Base-by-base conservation (phyloP, 1,140 invertebrate species). In the Ceratitis capitata region DNA sequence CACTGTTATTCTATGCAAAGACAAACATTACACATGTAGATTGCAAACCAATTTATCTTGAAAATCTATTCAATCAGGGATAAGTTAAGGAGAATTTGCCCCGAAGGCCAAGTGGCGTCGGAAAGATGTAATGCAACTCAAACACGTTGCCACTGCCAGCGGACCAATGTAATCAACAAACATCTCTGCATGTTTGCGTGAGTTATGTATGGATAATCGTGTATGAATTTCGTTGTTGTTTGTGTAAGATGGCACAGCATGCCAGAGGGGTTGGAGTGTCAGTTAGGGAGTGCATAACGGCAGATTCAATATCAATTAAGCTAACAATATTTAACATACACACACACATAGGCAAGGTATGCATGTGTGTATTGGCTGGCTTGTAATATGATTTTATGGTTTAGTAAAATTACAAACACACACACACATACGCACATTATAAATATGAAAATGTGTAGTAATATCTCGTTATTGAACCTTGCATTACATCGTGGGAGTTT, bases 291-390 rank as follows among this genome's bases (percentile, higher is more conserved):
- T 78, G 32, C n/a, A n/a, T n/a, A 78, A 47, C 69, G 7, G 69
- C 39, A 47, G 69, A 78, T 78, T 78, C 69, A 47, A 78, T 78
- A 78, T 78, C 69, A 78, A 78, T 78, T 78, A 78, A 78, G 69
- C 69, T 78, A 45, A 78, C 35, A 78, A 45, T 78, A 35, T 42
- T 78, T 32, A 26, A 35, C 39, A 42, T 26, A 78, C 29, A 35
- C 32, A 64, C n/a, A 45, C n/a, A 78, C n/a, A 29, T 19, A 61
- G n/a, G 19, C 1, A 6, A 26, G 42, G n/a, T 26, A 14, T 45
- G 4, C 19, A 16, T 78, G 6, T 26, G 35, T 45, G 64, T 42
- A 19, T 26, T 2, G 4, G 51, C 51, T 56, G 1, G 51, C 23
- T 56, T 23, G 51, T 19, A 56, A 45, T 78, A n/a, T 23, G n/a